Evolutionary conservation across 2,888 invertebrate species (phyloP), one percentile per base, ranked within the genome.

Genomic region (Seira sanloemensis): DNA sequence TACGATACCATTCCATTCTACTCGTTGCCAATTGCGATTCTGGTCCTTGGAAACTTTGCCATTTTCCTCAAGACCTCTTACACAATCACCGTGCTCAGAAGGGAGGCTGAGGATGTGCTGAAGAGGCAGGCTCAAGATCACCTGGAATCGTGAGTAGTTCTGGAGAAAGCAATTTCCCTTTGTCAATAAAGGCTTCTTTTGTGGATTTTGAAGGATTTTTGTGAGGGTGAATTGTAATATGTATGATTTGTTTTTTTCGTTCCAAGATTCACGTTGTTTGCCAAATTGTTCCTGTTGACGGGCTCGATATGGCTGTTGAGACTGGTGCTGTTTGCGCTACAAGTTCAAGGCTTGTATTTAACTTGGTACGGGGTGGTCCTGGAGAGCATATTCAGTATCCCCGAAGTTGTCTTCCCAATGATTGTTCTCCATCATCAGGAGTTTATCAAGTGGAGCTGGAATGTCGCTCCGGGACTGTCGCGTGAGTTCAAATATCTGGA

Each of bases 231-330:
- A n/a, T n/a, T n/a, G n/a, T n/a, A n/a, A n/a, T n/a, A n/a, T n/a
- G n/a, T n/a, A n/a, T 9, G 27, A 62, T 78, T 58, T 78, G 21
- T 1, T 21, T 26, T 18, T 58, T 27, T 50, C 76, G 23, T 26
- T 9, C 25, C 12, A 37, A 86, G 86, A 50, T 86, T 86, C 19
- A 46, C 66, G 1, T 69, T 86, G n/a, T 86, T 86, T 67, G 69
- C 85, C 5, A 86, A 86, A 71, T 66, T 86, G 24, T 85, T 85
- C 26, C 65, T 86, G n/a, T 74, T 86, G 37, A 71, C 86, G 4
- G 86, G 86, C 50, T 67, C 79, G 2, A 85, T 86, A 9, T 86
- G 86, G 86, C 72, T 86, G 5, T 16, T 86, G 1, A 78, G 85
- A 18, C 18, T 85, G 65, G 37, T 77, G 2, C 71, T 86, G 12